A percentile compares a stretch with the other conserved stretches of the same genome.
Conservation (phyloP, 2,797 vertebrate species). For the Pantherophis vulpinus region DNA sequence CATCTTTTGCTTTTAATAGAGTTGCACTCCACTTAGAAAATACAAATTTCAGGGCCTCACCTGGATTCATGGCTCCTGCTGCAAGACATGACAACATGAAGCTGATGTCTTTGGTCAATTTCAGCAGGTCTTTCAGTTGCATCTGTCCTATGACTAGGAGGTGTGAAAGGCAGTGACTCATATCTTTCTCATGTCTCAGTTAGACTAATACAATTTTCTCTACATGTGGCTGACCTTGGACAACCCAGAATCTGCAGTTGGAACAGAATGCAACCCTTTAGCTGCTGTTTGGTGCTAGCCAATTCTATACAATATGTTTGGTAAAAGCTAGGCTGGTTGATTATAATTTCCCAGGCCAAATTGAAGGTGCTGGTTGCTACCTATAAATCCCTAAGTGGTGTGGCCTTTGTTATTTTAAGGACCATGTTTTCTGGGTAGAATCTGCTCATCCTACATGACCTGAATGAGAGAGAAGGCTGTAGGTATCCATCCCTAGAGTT, state of each 20-base stretch:
- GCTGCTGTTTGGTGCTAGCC: not conserved
- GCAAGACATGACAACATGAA: not conserved
- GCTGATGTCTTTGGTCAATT: not conserved
- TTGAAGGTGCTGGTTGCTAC: not conserved
- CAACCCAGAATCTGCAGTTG: not conserved
- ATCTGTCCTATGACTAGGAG: not conserved
- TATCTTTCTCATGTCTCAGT: not conserved
- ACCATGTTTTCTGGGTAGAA: not conserved
- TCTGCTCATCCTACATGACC: not conserved
- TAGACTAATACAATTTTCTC: not conserved
- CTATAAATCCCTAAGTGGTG: not conserved
- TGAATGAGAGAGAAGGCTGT: not conserved
- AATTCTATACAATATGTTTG: not conserved
- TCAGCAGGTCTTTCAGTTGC: not conserved
- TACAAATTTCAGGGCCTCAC: not conserved
- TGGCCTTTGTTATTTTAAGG: not conserved
- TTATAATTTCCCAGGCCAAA: not conserved
- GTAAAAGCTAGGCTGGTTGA: not conserved
- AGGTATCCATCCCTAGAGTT: not conserved
- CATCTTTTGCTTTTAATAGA: not conserved
- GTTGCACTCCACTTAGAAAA: not conserved
- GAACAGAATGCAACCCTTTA: not conserved
- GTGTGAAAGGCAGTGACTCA: not conserved
- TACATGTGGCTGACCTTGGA: not conserved
- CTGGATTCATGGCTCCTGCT: not conserved